Conservation (phyloP, 2,888 invertebrate genomes). For the Glaucopsyche alexis region DNA sequence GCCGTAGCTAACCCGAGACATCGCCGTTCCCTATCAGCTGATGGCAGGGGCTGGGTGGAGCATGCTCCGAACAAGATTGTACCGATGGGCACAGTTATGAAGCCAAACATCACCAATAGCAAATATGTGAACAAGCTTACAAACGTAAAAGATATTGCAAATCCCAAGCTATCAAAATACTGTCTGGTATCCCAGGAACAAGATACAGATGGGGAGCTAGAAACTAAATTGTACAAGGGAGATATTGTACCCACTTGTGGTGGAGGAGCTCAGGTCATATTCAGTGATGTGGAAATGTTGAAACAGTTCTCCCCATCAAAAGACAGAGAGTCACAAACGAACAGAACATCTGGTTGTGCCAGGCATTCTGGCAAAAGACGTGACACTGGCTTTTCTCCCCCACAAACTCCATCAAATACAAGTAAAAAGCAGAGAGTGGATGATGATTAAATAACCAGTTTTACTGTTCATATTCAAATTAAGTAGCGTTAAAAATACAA, state of each 20-base stretch:
- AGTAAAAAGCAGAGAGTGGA: conserved; percentile 71
- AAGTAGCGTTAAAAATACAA: conserved; percentile 5
- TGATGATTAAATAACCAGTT: conserved; percentile 50
- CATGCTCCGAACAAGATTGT: conserved; percentile 90
- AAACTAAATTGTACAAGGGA: conserved; percentile 96
- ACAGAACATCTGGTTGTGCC: conserved; percentile 60
- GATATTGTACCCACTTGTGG: conserved; percentile 96
- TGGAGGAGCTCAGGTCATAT: conserved; percentile 97
- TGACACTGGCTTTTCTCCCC: conserved; percentile 64
- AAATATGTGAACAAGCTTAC: conserved; percentile 92
- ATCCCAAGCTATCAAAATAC: conserved; percentile 89
- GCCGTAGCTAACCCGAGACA: conserved; percentile 86
- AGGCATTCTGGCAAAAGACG: conserved; percentile 68
- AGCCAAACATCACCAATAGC: conserved; percentile 89
- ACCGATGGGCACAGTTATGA: conserved; percentile 93
- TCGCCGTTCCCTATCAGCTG: conserved; percentile 90
- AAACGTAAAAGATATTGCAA: conserved; percentile 87
- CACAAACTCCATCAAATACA: conserved; percentile 68
- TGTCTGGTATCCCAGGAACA: conserved; percentile 95
- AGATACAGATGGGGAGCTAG: conserved; percentile 94
- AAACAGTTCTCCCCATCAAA: conserved; percentile 88
- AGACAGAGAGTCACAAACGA: conserved; percentile 49
- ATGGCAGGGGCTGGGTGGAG: conserved; percentile 90
- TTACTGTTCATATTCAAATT: neutral
- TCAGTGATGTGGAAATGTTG: conserved; percentile 95